phyloP scores from a whole-genome alignment of 2,113 vertebrate species.

The Lynx canadensis region DNA sequence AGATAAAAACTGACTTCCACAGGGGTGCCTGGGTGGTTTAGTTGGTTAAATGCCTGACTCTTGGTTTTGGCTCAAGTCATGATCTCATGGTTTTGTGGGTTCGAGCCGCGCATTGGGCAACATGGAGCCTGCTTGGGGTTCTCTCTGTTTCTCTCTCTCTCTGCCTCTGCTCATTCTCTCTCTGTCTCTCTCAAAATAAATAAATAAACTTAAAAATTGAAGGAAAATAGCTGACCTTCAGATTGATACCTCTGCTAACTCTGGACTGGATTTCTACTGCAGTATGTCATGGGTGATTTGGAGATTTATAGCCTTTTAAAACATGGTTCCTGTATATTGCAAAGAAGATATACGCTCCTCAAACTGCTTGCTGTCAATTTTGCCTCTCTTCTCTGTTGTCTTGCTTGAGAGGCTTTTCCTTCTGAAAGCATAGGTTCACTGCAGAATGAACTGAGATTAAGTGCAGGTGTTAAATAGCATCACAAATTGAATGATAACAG shows the following conservation, averaged over 20 bases:
- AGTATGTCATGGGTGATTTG: neutral
- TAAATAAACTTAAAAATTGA: too few relatives aligned
- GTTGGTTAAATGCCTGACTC: too few relatives aligned
- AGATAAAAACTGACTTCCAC: neutral
- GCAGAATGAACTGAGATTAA: neutral
- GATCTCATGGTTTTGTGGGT: too few relatives aligned
- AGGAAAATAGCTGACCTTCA: neutral
- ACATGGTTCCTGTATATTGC: neutral
- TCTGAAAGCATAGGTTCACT: neutral
- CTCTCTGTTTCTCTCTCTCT: too few relatives aligned
- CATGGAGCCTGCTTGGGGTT: too few relatives aligned
- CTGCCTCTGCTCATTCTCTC: too few relatives aligned
- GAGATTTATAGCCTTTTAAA: neutral
- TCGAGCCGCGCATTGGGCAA: too few relatives aligned
- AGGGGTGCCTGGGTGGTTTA: neutral
- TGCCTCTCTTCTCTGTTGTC: neutral
- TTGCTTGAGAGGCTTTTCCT: neutral
- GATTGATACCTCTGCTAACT: neutral
- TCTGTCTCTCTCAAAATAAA: too few relatives aligned
- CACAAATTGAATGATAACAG: neutral
- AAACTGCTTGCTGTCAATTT: neutral
- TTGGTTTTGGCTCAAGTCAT: too few relatives aligned
- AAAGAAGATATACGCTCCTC: neutral
- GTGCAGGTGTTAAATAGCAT: neutral
- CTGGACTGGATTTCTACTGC: neutral